Evolutionary conservation across 1,140 invertebrate species (phyloP).

Genomic region (Gonioctena quinquepunctata): DNA sequence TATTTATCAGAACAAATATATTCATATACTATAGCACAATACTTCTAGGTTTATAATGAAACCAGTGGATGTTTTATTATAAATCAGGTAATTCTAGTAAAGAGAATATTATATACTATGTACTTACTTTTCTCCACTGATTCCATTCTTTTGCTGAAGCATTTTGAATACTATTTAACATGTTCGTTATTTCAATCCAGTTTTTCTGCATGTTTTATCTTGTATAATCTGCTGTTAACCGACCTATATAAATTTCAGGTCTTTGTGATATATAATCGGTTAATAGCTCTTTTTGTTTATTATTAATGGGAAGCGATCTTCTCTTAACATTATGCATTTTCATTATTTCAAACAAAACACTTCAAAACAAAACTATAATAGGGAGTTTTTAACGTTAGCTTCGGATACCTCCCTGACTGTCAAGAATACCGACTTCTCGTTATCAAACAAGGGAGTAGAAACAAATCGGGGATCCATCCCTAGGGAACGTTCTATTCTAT

Average conservation of each 20-base stretch:
- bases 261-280: too few species aligned
- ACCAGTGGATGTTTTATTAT: too few species aligned
- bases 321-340: too few species aligned
- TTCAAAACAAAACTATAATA: too few species aligned
- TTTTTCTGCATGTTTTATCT: neutral
- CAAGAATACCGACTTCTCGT: constrained; percentile 9
- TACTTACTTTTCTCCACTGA: constrained; percentile 3
- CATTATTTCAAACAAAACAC: neutral
- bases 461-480: too few species aligned
- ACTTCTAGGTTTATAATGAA: too few species aligned
- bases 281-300: too few species aligned
- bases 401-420: neutral
- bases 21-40: too few species aligned
- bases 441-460: too few species aligned
- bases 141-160: neutral
- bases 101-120: too few species aligned
- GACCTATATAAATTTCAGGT: neutral
- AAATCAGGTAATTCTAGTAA: neutral
- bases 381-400: neutral
- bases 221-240: neutral
- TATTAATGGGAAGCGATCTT: too few species aligned
- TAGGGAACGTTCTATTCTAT: too few species aligned
- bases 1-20: neutral
- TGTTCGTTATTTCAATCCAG: neutral
- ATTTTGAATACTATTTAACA: neutral